These are phyloP conservation scores for Phoxinus dragarum DNA, from an alignment of 2,797 vertebrate species.

Conservation along the genomic window DNA sequence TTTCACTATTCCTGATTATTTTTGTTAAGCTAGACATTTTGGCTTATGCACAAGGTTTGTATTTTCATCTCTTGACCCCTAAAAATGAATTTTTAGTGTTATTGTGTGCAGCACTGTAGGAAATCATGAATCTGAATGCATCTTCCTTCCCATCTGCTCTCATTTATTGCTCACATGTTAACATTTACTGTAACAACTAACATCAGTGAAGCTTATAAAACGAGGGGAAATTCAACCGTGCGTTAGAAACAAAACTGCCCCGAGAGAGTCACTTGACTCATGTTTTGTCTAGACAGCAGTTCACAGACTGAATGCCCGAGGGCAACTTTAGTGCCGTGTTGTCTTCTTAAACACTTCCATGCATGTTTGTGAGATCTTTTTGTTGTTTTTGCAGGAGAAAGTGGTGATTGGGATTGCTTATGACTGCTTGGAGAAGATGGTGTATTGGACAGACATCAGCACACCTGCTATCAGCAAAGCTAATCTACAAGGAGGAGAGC, in stretches of 20 bases:
- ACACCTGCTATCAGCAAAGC: slow-evolving; percentile 87
- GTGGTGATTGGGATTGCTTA: slow-evolving; percentile 91
- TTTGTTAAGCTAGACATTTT: neutral
- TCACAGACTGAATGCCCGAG: neutral
- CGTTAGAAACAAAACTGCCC: neutral
- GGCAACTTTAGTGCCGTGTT: neutral
- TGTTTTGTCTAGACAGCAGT: slow-evolving; percentile 17
- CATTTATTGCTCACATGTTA: slow-evolving; percentile 65
- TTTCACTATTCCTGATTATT: neutral
- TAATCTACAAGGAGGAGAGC: slow-evolving; percentile 82
- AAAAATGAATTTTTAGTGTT: neutral
- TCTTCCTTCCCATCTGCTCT: slow-evolving; percentile 13
- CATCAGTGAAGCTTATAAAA: slow-evolving; percentile 65
- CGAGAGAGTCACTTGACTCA: slow-evolving; percentile 3
- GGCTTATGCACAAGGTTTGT: neutral
- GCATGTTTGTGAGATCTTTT: neutral
- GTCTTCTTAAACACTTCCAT: neutral
- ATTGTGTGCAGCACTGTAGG: neutral
- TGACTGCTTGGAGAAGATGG: slow-evolving; percentile 88
- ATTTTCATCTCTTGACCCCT: neutral
- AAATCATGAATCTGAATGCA: neutral
- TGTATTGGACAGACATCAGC: slow-evolving; percentile 95
- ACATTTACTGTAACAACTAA: slow-evolving; percentile 72
- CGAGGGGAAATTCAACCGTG: slow-evolving; percentile 51
- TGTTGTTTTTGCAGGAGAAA: slow-evolving; percentile 45